Evolutionary conservation across 2,888 invertebrate species (phyloP), one percentile per base, ranked within the genome.

Genomic region (Tetragonisca angustula): DNA sequence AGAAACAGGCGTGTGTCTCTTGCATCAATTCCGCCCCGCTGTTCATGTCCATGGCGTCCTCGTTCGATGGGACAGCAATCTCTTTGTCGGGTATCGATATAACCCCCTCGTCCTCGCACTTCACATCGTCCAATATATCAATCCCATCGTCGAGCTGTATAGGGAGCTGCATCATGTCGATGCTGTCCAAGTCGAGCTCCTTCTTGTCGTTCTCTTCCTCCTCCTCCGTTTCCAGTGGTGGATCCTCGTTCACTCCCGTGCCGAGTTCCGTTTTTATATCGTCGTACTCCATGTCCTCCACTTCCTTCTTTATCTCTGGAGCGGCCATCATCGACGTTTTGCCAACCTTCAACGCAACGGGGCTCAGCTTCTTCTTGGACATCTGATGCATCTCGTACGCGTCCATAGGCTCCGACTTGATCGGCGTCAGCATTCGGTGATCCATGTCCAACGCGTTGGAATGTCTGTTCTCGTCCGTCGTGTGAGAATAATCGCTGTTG

Each of bases 1-100:
- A 96, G 95, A 98, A 99, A 93, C 97, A 97, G 0, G 97, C 96
- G 89, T 98, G 98, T 0, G 97, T 97, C 71, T 97, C 97, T 94
- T 98, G 97, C 94, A 97, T 97, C 59, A 97, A 94, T 72, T 96
- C 95, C 32, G 96, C 95, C 11, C 95, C 93, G 32, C 93, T 92
- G 71, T 94, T 93, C 43, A 94, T 91, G 70, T 92, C 92, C 24
- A 93, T 91, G 21, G 91, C 88, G 59, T 91, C 92, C 24, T 91
- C 93, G 6, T 85, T 91, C 2, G 81, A 75, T 0, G 91, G 84
- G 54, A 91, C 86, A 19, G 82, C 81, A 11, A 92, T 61, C 88
- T 94, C 91, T 87, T 94, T 93, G 54, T 94, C 93, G 3, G 93
- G 88, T 81, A 94, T 91, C n/a, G 92, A 85, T 50, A 94, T 93